Percentiles rank a stretch among this genome's conserved stretches.
These are phyloP conservation scores for Chrysomallon squamiferum DNA, from an alignment of 1,140 invertebrate species.

Conservation along the genomic window DNA sequence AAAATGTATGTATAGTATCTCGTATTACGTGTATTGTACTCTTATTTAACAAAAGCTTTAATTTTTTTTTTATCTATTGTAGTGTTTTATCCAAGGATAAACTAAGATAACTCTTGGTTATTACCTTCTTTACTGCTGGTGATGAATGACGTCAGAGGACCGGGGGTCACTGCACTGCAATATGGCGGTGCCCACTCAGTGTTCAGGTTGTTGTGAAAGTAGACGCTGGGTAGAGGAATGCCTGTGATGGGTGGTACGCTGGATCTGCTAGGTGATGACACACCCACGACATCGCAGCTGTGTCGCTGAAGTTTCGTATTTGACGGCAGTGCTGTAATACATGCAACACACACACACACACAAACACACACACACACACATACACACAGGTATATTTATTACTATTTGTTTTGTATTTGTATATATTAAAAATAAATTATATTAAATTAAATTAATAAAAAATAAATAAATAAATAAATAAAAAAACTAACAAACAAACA, in stretches of 20 bases:
- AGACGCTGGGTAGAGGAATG: conserved; percentile 13
- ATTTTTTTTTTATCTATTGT: too few species aligned
- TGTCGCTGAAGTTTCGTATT: background rate
- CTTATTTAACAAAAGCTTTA: too few species aligned
- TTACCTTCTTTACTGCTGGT: background rate
- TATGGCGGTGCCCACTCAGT: conserved; percentile 21
- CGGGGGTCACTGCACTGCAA: conserved; percentile 4
- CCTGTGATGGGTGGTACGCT: conserved; percentile 4
- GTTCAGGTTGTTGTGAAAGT: conserved; percentile 37
- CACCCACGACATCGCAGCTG: background rate
- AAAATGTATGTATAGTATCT: too few species aligned
- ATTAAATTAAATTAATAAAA: too few species aligned
- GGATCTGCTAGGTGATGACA: background rate
- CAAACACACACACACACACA: too few species aligned
- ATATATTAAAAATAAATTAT: too few species aligned
- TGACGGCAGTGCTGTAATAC: background rate
- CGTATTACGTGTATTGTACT: too few species aligned
- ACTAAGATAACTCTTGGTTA: too few species aligned
- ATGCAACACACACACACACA: too few species aligned
- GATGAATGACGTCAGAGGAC: conserved; percentile 17
- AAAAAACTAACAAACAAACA: too few species aligned
- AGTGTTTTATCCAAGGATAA: too few species aligned
- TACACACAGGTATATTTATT: background rate
- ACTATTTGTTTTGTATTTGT: background rate
- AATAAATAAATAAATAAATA: too few species aligned